Evolutionary conservation across 2,888 invertebrate species (phyloP), one percentile per base, ranked within the genome.

Genomic region (Capitulum mitella): DNA sequence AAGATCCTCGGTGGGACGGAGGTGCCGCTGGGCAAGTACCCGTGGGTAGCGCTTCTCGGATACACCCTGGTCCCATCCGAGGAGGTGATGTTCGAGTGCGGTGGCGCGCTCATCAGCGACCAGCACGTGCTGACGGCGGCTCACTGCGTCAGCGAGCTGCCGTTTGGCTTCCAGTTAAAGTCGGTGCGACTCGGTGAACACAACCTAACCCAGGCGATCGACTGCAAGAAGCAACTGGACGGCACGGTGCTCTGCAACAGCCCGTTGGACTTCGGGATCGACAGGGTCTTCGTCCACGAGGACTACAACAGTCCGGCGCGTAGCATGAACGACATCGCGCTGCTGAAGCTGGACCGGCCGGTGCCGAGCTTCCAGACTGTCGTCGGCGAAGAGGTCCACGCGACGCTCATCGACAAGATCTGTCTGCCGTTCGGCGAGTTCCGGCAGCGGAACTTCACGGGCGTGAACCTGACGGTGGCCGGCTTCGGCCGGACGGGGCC

Each of bases 11-110:
- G 78, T 16, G 80, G 80, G 14, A 29, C 40, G 16, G 40, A 76
- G 34, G 61, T 74, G 3, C 29, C 40, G 1, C 32, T 80, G 26
- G 80, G 78, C 1, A 70, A 70, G 26, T 78, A 77, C 29, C 80
- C 80, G 22, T 80, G 80, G 80, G 70, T 78, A 34, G 80, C 78
- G 46, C 78, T 77, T 12, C 70, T 80, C 22, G 80, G 80, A 0
- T 80, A 78, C 58, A 26, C 43, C 0, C 51, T 29, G 22, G 26
- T 76, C 12, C 54, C 54, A 3, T 75, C 43, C 14, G 40, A 32
- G 1, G 37, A 48, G 37, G 78, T 78, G 29, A 51, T 37, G 75
- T 78, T 51, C 78, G 54, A 78, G 43, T 78, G 78, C 75, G 76
- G 51, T 19, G 78, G 75, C 26, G 51, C 78, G 3, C 78, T 78